A percentile compares a stretch with the other conserved stretches of the same genome.
Evolutionary conservation across 2,113 vertebrate species (phyloP).

Genomic region (Sialia sialis): DNA sequence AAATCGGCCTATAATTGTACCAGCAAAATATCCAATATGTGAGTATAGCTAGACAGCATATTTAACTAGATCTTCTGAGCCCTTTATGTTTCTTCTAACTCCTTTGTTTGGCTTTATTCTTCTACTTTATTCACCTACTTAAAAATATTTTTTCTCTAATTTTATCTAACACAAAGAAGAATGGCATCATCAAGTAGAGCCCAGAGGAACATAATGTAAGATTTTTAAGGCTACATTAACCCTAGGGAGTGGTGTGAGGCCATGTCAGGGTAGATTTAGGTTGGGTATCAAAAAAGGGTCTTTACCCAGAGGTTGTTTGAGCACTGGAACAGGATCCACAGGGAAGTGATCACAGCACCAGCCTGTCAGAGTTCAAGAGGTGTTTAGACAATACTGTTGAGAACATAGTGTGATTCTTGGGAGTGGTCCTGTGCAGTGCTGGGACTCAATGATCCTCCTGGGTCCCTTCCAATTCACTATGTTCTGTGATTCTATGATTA

Average conservation of each 20-base stretch:
- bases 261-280: not conserved
- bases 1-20: not conserved
- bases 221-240: not conserved
- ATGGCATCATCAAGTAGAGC: not conserved
- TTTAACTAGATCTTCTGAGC: not conserved
- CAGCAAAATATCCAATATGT: not conserved
- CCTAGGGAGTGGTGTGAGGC: no score
- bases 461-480: not conserved
- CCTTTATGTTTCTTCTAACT: not conserved
- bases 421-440: no score
- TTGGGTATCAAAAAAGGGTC: not conserved
- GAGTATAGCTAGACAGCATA: not conserved
- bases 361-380: not conserved
- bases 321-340: not conserved
- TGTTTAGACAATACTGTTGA: rapidly evolving
- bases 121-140: not conserved
- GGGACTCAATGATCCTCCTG: not conserved
- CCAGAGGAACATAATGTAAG: not conserved
- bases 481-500: not conserved
- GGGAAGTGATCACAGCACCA: not conserved
- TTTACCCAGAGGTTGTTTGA: not conserved
- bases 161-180: not conserved
- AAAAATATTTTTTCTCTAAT: not conserved
- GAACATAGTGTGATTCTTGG: rapidly evolving
- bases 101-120: not conserved